Evolutionary conservation across 2,797 vertebrate species (phyloP), one percentile per base, ranked within the genome.

Genomic region (Enteromius trimaculatus): DNA sequence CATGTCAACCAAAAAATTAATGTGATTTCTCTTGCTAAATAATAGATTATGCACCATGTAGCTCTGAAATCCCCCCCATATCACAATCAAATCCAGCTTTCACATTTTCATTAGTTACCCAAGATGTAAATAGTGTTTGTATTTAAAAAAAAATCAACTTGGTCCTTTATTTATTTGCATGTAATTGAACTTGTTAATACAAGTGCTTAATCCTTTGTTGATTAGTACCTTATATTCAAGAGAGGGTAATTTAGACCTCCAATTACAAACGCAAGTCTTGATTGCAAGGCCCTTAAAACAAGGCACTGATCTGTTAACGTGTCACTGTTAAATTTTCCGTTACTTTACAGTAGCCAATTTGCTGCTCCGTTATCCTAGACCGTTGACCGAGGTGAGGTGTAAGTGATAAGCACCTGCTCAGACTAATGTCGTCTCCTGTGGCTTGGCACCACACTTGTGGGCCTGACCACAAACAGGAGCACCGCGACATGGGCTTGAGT

Each of bases 111-210:
- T 96, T 98, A 96, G 95, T 95, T 92, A 95, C 93, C 92, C 94
- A 96, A 95, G 95, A 96, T 97, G 96, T 97, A 97, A 97, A 96
- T 94, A 95, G 95, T 89, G 91, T 93, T 94, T 94, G 96, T 96
- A 97, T 96, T 98, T 97, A 97, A 97, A 97, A 96, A 29, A 34
- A 97, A 96, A 95, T 95, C 95, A 95, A 95, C 94, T 94, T 93
- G 96, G 95, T 95, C 94, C 94, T 93, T 94, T 95, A 95, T 93
- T 94, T 95, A 95, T 96, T 95, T 94, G 93, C 91, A 93, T 93
- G 95, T 96, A 97, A 97, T 97, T 97, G 96, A 96, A 96, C 94
- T 94, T 93, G 93, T 93, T 95, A 95, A 94, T 95, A 94, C 93
- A 95, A 95, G 94, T 95, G 94, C 92, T 96, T 95, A 92, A 95